Conservation (phyloP, 2,113 vertebrate species). For the Pterocles orientalis region DNA sequence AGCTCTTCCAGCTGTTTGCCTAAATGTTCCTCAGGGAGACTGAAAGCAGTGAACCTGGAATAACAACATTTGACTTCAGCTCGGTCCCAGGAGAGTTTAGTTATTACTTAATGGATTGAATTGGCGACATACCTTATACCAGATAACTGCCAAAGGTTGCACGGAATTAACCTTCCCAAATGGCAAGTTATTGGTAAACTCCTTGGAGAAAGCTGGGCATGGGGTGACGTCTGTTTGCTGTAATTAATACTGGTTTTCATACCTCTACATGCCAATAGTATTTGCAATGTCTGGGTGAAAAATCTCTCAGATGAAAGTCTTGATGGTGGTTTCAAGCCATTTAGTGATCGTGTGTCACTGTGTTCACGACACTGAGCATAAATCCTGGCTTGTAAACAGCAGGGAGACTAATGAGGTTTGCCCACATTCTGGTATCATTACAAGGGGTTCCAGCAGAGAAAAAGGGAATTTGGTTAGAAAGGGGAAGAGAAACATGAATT, state of each 20-base stretch:
- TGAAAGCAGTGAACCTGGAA: conserved; percentile 78
- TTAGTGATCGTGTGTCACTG: conserved; percentile 77
- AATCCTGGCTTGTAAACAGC: conserved; percentile 77
- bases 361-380: conserved; percentile 73
- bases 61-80: conserved; percentile 77
- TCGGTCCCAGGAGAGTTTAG: conserved; percentile 68
- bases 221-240: conserved; percentile 32
- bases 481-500: not conserved
- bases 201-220: conserved; percentile 41
- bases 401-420: conserved; percentile 72
- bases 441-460: conserved; percentile 61
- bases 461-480: conserved; percentile 35
- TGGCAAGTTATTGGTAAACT: conserved; percentile 75
- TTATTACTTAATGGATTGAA: conserved; percentile 78
- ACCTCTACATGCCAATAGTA: conserved; percentile 46
- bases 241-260: conserved; percentile 54
- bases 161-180: conserved; percentile 80
- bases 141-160: conserved; percentile 81
- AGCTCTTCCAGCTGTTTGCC: conserved; percentile 72
- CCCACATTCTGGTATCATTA: conserved; percentile 65
- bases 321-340: conserved; percentile 62
- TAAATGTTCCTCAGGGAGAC: conserved; percentile 75
- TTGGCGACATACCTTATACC: conserved; percentile 67
- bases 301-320: conserved; percentile 66
- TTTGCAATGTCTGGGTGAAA: conserved; percentile 66